A percentile compares a stretch with the other conserved stretches of the same genome.
These are phyloP conservation scores for Peromyscus attwateri DNA, from an alignment of 2,797 vertebrate species.

Conservation along the genomic window DNA sequence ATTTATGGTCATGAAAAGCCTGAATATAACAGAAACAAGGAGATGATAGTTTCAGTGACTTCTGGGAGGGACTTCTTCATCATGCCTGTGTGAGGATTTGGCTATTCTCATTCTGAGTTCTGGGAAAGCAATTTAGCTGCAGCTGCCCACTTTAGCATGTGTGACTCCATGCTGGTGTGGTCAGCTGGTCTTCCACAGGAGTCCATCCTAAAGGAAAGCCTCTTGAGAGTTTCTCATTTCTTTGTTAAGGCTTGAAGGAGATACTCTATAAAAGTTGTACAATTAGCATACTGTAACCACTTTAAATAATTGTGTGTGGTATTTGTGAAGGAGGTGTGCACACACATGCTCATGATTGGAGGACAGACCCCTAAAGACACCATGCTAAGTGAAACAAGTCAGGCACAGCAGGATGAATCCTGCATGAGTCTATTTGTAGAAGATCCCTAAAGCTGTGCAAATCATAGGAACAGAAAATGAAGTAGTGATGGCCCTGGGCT, in stretches of 20 bases:
- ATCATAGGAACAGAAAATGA: background rate
- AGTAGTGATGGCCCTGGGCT: background rate
- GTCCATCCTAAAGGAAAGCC: background rate
- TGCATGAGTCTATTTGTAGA: background rate
- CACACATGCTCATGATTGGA: no score
- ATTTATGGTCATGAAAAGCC: background rate
- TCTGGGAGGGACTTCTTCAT: background rate
- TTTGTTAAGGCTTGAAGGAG: background rate
- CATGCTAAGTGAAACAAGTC: background rate
- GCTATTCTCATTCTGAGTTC: background rate
- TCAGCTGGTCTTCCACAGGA: no score
- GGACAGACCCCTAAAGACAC: background rate
- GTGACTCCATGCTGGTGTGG: background rate
- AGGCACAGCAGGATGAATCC: background rate
- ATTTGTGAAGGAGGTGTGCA: no score
- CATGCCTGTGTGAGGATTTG: background rate
- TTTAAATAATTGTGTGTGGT: background rate
- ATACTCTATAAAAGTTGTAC: background rate
- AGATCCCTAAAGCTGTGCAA: background rate
- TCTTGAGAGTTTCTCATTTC: background rate
- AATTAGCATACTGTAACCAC: accelerated
- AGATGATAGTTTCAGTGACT: background rate
- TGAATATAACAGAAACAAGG: background rate
- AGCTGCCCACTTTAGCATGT: background rate
- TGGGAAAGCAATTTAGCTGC: background rate